A percentile compares a stretch with the other conserved stretches of the same genome.
Conservation (phyloP, 2,888 invertebrate species). For the Hydriomena furcata region DNA sequence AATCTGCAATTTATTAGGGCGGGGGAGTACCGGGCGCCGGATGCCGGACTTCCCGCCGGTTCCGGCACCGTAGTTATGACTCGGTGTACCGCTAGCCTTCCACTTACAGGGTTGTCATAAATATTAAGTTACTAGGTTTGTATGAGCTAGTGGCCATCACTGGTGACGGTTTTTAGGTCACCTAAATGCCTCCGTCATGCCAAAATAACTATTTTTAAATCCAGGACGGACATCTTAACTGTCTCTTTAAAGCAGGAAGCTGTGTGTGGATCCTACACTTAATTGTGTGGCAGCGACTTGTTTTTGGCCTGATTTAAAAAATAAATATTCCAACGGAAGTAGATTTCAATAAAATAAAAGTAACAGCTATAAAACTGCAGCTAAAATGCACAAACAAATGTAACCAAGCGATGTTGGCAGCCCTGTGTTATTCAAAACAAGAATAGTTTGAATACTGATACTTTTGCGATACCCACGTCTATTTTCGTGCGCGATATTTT, state of each 20-base stretch:
- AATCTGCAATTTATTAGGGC: conserved; percentile 73
- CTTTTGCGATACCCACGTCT: neutral
- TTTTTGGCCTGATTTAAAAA: no score
- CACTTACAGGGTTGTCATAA: conserved; percentile 19
- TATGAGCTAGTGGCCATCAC: no score
- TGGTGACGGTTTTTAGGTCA: no score
- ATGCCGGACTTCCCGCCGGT: conserved; percentile 52
- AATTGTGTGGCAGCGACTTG: no score
- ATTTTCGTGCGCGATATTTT: conserved; percentile 19
- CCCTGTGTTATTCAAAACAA: conserved; percentile 16
- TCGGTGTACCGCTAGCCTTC: conserved; percentile 26
- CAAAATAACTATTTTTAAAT: no score
- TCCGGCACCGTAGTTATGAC: conserved; percentile 56
- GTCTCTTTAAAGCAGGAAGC: no score
- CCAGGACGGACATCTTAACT: no score
- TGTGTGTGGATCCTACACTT: no score
- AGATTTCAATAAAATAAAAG: no score
- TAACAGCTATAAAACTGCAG: neutral
- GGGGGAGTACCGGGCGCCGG: conserved; percentile 47
- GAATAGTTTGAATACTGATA: conserved; percentile 21
- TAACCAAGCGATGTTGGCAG: conserved; percentile 3
- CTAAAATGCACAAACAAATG: conserved; percentile 3
- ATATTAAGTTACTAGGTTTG: no score
- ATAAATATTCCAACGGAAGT: no score
- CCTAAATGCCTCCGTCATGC: no score